Percentiles rank a stretch among this genome's conserved stretches.
phyloP scores from a whole-genome alignment of 2,888 invertebrate species.

The Blastobasis lacticolella region DNA sequence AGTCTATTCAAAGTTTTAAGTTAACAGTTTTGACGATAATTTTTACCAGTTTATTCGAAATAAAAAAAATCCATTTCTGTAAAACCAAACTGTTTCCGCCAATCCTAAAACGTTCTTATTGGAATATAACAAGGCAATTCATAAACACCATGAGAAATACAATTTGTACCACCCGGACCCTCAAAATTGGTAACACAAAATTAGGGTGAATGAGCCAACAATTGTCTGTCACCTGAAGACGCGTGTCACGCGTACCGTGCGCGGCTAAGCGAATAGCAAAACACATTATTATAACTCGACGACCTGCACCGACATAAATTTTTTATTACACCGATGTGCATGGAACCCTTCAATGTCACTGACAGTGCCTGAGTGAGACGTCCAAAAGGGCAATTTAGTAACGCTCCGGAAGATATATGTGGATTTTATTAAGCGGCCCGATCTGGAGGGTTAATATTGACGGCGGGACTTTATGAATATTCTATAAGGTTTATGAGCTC shows the following conservation, averaged over 20 bases:
- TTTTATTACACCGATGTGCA: conserved; percentile 33
- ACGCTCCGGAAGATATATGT: conserved; percentile 43
- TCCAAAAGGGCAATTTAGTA: conserved; percentile 68
- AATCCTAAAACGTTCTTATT: too few relatives aligned
- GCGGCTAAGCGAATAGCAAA: too few relatives aligned
- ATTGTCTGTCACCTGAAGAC: conserved; percentile 42
- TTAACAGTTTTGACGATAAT: too few relatives aligned
- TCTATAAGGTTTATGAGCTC: conserved; percentile 3
- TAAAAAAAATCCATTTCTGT: too few relatives aligned
- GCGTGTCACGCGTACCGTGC: conserved; percentile 33
- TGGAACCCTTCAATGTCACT: conserved; percentile 27
- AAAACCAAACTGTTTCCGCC: too few relatives aligned
- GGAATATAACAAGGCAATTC: too few relatives aligned
- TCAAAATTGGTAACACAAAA: conserved; percentile 3
- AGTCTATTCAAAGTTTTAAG: too few relatives aligned
- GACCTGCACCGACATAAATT: conserved; percentile 30
- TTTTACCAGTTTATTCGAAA: too few relatives aligned
- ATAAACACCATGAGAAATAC: too few relatives aligned
- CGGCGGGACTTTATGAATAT: conserved; percentile 39
- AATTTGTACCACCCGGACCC: neutral
- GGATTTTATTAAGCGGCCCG: conserved; percentile 65
- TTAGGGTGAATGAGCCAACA: conserved; percentile 23
- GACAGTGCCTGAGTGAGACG: conserved; percentile 60
- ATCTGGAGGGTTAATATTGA: conserved; percentile 47
- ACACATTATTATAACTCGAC: too few relatives aligned